These are phyloP conservation scores for Paracanthobrama guichenoti DNA, from an alignment of 2,113 vertebrate species.

Conservation along the genomic window DNA sequence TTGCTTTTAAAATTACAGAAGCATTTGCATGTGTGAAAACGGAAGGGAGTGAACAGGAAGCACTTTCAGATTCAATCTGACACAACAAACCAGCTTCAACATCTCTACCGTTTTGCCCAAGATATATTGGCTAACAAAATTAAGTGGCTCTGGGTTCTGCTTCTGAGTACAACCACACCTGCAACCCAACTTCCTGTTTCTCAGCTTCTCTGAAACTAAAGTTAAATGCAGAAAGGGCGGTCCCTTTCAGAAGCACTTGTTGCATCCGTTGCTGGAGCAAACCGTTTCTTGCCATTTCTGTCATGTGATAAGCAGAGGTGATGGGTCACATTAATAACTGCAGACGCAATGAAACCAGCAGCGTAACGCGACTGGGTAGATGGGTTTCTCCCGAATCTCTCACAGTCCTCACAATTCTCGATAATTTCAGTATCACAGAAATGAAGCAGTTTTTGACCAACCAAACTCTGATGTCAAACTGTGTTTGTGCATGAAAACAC, in stretches of 20 bases:
- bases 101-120: background rate
- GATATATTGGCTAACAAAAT: background rate
- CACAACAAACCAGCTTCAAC: background rate
- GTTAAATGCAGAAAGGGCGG: background rate
- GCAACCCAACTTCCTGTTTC: background rate
- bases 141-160: background rate
- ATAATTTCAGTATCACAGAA: no score
- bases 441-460: no score
- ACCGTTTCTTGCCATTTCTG: background rate
- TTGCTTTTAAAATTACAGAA: background rate
- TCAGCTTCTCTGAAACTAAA: background rate
- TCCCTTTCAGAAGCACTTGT: background rate
- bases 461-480: no score
- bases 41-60: conserved; percentile 4
- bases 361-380: no score
- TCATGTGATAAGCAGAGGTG: background rate
- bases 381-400: no score
- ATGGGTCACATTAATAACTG: background rate
- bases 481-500: no score
- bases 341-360: background rate
- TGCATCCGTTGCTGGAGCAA: background rate
- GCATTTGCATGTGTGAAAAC: background rate
- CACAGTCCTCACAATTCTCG: no score
- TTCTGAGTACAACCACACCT: background rate
- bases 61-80: background rate